Conservation (phyloP, 2,113 vertebrate species). For the Periophthalmus modestus region DNA sequence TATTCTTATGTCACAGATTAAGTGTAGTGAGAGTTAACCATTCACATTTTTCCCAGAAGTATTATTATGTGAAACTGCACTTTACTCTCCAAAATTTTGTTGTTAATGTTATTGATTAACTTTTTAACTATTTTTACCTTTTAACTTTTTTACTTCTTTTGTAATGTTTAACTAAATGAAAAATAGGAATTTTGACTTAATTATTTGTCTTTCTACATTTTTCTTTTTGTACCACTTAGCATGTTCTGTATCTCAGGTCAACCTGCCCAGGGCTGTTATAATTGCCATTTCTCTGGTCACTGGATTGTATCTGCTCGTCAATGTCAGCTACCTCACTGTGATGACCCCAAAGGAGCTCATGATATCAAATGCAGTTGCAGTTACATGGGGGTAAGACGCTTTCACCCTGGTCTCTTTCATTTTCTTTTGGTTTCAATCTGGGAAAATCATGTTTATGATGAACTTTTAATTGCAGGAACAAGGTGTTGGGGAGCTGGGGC, state of each 20-base stretch:
- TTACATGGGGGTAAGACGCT: slow-evolving; percentile 86
- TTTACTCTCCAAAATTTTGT: background rate
- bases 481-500: slow-evolving; percentile 85
- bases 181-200: background rate
- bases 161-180: background rate
- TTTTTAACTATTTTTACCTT: background rate
- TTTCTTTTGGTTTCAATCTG: background rate
- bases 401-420: background rate
- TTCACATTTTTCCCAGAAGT: no score
- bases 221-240: background rate
- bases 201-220: background rate
- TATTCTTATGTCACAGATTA: no score
- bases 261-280: slow-evolving; percentile 84
- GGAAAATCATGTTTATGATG: background rate
- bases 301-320: slow-evolving; percentile 85
- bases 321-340: slow-evolving; percentile 87
- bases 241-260: slow-evolving; percentile 74
- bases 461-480: slow-evolving; percentile 72
- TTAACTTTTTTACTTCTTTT: background rate
- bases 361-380: slow-evolving; percentile 82
- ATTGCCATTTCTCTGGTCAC: slow-evolving; percentile 89
- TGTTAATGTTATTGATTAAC: background rate
- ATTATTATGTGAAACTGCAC: no score
- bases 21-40: background rate
- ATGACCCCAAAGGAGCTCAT: slow-evolving; percentile 85